phyloP scores from a whole-genome alignment of 2,888 invertebrate species.

The Catocala nupta region DNA sequence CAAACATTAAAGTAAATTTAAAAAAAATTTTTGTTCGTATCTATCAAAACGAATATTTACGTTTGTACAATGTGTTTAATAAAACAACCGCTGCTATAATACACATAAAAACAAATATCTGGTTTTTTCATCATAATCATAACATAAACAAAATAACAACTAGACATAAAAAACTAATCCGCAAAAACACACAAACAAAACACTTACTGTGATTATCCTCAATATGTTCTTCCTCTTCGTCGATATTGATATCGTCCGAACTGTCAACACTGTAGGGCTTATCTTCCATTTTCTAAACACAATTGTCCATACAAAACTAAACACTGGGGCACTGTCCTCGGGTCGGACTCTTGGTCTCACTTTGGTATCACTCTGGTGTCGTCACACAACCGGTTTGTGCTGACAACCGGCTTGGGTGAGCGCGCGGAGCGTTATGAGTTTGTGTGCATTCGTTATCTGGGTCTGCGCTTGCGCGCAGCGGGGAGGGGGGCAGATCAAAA shows the following conservation, averaged over 20 bases:
- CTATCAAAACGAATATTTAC: too few relatives aligned
- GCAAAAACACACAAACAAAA: constrained; percentile 25
- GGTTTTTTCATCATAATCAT: too few relatives aligned
- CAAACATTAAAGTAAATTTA: too few relatives aligned
- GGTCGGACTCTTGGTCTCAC: constrained; percentile 61
- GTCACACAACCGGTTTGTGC: constrained; percentile 82
- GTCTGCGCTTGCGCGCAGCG: constrained; percentile 70
- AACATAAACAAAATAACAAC: constrained; percentile 4
- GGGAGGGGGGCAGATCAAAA: constrained; percentile 79
- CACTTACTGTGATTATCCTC: constrained; percentile 80
- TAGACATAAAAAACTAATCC: constrained; percentile 20
- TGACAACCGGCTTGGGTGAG: constrained; percentile 85
- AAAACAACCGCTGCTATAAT: not conserved
- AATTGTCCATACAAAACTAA: constrained; percentile 74
- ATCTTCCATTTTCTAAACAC: constrained; percentile 81
- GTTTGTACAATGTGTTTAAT: too few relatives aligned
- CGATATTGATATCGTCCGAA: constrained; percentile 84
- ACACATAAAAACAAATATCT: not conserved
- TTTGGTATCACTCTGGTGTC: constrained; percentile 75
- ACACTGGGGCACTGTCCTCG: constrained; percentile 75
- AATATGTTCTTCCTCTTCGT: constrained; percentile 80
- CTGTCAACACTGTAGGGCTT: constrained; percentile 85
- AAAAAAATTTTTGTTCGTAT: too few relatives aligned
- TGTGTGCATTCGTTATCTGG: constrained; percentile 83
- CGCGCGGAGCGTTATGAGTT: constrained; percentile 83